These are phyloP conservation scores for Ochotona princeps DNA, from an alignment of 2,113 vertebrate genomes.

Conservation along the genomic window DNA sequence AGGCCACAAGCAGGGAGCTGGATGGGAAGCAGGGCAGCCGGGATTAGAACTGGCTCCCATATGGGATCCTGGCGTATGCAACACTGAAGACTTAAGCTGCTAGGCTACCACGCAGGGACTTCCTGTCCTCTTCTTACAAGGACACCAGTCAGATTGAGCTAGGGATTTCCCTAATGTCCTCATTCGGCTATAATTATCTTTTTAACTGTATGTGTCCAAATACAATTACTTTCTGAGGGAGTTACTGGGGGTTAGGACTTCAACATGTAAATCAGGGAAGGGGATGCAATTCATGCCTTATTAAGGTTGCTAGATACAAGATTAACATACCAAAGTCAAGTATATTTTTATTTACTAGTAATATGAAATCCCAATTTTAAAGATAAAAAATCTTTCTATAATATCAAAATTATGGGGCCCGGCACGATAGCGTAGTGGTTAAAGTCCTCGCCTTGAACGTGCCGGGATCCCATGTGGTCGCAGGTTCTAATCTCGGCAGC, in stretches of 20 bases:
- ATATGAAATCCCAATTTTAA: not conserved
- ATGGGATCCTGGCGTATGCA: too few species aligned
- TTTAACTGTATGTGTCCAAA: constrained; percentile 1
- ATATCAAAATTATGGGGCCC: not conserved
- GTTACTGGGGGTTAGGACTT: not conserved
- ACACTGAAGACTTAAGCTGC: too few species aligned
- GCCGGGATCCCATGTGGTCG: too few species aligned
- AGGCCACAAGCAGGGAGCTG: too few species aligned
- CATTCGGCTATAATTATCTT: not conserved
- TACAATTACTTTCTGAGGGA: not conserved
- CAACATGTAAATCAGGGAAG: not conserved
- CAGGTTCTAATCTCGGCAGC: too few species aligned
- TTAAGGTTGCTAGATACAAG: not conserved
- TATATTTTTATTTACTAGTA: not conserved
- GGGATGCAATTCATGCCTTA: not conserved
- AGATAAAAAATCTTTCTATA: not conserved
- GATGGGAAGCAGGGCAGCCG: too few species aligned
- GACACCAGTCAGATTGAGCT: not conserved
- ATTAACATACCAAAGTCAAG: not conserved
- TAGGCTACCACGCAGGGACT: too few species aligned
- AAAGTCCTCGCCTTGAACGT: too few species aligned
- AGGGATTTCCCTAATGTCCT: not conserved
- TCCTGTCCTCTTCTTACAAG: not conserved
- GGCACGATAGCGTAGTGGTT: too few species aligned
- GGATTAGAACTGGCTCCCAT: too few species aligned